Conservation (phyloP, 92 coral and sea anemone genomes). For the Parazoanthus darwini region DNA sequence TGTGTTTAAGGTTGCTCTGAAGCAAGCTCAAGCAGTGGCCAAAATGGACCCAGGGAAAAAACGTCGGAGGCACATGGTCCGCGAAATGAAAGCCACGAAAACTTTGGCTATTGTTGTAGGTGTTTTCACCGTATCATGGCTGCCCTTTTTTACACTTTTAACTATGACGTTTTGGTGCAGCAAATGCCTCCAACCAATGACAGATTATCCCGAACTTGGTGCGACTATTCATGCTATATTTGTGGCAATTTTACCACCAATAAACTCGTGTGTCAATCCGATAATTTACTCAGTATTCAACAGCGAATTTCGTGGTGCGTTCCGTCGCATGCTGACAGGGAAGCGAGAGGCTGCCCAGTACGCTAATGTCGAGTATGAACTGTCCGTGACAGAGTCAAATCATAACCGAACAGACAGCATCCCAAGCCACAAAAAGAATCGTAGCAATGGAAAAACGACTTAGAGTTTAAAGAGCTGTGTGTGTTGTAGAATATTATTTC, state of each 20-base stretch:
- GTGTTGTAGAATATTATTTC: no score
- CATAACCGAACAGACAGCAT: constrained; percentile 35
- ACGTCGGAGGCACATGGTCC: constrained; percentile 49
- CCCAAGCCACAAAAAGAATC: constrained; percentile 2
- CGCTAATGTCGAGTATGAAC: constrained; percentile 12
- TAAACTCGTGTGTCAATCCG: constrained; percentile 55
- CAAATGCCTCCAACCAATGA: neutral
- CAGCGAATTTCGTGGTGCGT: constrained; percentile 57
- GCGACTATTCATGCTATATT: constrained; percentile 30
- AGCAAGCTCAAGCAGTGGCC: constrained; percentile 63
- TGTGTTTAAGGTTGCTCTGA: constrained; percentile 52
- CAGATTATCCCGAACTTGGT: constrained; percentile 6
- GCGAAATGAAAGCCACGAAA: constrained; percentile 97
- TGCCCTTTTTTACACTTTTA: constrained; percentile 74
- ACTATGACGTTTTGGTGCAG: constrained; percentile 72
- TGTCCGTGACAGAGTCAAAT: constrained; percentile 24
- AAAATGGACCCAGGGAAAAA: constrained; percentile 48
- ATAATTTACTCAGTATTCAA: constrained; percentile 59
- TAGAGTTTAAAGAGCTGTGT: neutral
- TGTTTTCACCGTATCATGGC: constrained; percentile 88
- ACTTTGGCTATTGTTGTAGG: constrained; percentile 93
- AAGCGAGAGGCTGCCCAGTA: constrained; percentile 3
- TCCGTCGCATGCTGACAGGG: constrained; percentile 34
- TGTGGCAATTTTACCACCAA: constrained; percentile 49
- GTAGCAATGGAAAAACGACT: constrained; percentile 4